These are phyloP conservation scores for Melinaea menophilus DNA, from an alignment of 2,888 invertebrate species.

Conservation along the genomic window DNA sequence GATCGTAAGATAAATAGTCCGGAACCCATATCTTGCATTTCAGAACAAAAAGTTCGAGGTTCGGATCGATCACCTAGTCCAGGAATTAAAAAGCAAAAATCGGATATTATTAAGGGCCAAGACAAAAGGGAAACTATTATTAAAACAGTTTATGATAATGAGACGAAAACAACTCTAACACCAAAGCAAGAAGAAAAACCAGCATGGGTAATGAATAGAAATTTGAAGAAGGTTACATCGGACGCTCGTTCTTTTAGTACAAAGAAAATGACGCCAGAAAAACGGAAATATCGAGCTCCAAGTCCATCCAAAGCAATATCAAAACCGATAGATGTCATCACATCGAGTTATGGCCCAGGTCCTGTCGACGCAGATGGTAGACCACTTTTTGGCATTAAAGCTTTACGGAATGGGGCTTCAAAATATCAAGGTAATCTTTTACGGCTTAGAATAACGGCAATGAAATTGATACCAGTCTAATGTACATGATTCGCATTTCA, in stretches of 20 bases:
- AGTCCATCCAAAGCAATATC: slow-evolving; percentile 63
- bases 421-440: slow-evolving; percentile 79
- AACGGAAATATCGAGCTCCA: slow-evolving; percentile 58
- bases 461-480: slow-evolving; percentile 5
- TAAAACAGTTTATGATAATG: slow-evolving; percentile 54
- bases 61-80: slow-evolving; percentile 55
- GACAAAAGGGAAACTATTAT: slow-evolving; percentile 54
- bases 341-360: slow-evolving; percentile 89
- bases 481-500: slow-evolving; percentile 11
- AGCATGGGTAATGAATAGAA: slow-evolving; percentile 80
- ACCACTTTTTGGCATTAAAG: slow-evolving; percentile 88
- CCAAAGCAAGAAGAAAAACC: slow-evolving; percentile 75
- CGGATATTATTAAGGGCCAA: slow-evolving; percentile 36
- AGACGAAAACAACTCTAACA: slow-evolving; percentile 55
- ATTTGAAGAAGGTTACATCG: slow-evolving; percentile 74
- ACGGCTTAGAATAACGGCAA: not conserved
- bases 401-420: slow-evolving; percentile 79
- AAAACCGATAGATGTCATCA: slow-evolving; percentile 81
- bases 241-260: slow-evolving; percentile 60
- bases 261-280: slow-evolving; percentile 63
- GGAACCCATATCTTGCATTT: slow-evolving; percentile 21
- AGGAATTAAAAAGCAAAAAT: slow-evolving; percentile 46
- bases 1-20: slow-evolving; percentile 21
- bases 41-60: slow-evolving; percentile 34
- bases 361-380: slow-evolving; percentile 88